Evolutionary conservation across 2,113 vertebrate genomes (phyloP).

Genomic region (Galemys pyrenaicus): DNA sequence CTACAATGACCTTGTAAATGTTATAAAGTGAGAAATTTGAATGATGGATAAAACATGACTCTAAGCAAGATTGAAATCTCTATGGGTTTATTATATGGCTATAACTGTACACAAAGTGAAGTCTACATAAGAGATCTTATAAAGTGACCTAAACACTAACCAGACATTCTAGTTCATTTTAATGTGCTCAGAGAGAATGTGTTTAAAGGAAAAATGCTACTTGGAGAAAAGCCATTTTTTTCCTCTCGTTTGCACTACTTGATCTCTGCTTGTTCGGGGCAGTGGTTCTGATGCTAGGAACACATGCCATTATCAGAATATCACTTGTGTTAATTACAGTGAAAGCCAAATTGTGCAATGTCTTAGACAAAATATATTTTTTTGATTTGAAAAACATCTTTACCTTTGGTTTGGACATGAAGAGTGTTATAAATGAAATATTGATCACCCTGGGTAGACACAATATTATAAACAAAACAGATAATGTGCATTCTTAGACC

Average conservation of each 20-base stretch:
- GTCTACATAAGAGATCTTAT: slow-evolving; percentile 69
- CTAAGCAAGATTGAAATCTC: slow-evolving; percentile 69
- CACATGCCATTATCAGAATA: slow-evolving; percentile 58
- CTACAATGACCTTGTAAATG: neutral
- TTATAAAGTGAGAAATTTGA: slow-evolving; percentile 59
- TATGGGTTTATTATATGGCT: slow-evolving; percentile 67
- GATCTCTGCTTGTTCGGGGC: slow-evolving; percentile 77
- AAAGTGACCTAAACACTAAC: slow-evolving; percentile 84
- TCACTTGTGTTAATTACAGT: slow-evolving; percentile 46
- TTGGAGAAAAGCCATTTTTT: slow-evolving; percentile 80
- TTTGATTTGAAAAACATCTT: slow-evolving; percentile 49
- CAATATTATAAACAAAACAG: neutral
- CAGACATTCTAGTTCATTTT: slow-evolving; percentile 80
- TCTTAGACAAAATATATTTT: neutral
- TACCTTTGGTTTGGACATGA: neutral
- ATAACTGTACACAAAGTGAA: slow-evolving; percentile 72
- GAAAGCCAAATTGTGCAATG: slow-evolving; percentile 65
- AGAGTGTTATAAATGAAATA: neutral
- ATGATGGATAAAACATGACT: slow-evolving; percentile 68
- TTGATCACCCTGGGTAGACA: neutral
- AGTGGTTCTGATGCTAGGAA: slow-evolving; percentile 36
- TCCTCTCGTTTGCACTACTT: accelerated
- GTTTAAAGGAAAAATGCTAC: slow-evolving; percentile 81
- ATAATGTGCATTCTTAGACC: neutral
- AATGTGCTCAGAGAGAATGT: slow-evolving; percentile 76